These are phyloP conservation scores for Carterocephalus palaemon DNA, from an alignment of 2,888 invertebrate species.

Conservation along the genomic window DNA sequence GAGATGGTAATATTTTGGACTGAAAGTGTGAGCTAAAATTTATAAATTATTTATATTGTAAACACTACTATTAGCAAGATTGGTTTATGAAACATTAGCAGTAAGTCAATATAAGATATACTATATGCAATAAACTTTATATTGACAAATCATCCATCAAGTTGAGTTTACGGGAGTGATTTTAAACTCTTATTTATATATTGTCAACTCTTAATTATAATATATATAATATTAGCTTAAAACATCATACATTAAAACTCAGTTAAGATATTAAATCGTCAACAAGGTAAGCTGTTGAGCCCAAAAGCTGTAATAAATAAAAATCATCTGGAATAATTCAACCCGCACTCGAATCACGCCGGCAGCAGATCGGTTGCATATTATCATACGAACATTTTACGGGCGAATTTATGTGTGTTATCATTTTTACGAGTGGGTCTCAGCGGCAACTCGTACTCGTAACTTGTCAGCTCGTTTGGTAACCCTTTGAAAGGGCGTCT, in stretches of 20 bases:
- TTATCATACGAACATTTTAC: conserved; percentile 46
- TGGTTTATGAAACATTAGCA: no score
- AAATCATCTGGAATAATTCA: conserved; percentile 34
- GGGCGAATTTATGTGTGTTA: conserved; percentile 45
- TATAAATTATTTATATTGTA: no score
- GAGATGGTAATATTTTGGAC: no score
- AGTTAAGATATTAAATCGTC: conserved; percentile 13
- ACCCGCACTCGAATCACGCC: conserved; percentile 37
- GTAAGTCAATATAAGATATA: no score
- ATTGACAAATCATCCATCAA: no score
- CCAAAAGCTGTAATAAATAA: conserved; percentile 30
- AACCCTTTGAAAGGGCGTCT: conserved; percentile 30
- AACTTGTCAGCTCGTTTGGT: conserved; percentile 37
- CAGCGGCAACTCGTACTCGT: conserved; percentile 37
- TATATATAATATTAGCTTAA: no score
- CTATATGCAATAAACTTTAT: conserved; percentile 8
- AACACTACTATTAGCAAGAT: no score
- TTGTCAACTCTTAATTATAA: no score
- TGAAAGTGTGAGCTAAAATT: no score
- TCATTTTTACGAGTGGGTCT: conserved; percentile 50
- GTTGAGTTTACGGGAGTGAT: no score
- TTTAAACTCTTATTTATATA: no score
- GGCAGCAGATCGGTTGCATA: conserved; percentile 38
- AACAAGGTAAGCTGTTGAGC: conserved; percentile 6
- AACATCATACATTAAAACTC: no score